phyloP scores from a whole-genome alignment of 2,888 invertebrate genomes.

The Conomelus anceps region DNA sequence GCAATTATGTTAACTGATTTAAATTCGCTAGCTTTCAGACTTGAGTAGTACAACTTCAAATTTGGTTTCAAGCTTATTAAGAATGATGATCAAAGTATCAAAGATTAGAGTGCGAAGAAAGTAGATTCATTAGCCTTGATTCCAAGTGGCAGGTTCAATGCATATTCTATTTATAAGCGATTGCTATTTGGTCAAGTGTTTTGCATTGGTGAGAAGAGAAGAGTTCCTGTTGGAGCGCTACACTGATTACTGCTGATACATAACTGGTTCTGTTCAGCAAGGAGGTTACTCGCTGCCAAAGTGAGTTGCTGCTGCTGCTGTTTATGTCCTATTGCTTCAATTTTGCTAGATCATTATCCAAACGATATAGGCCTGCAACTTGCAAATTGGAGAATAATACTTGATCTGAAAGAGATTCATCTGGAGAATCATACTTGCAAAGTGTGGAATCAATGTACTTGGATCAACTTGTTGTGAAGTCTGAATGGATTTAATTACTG shows the following conservation, averaged over 20 bases:
- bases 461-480: too few species aligned
- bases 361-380: background rate
- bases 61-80: background rate
- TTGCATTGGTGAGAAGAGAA: background rate
- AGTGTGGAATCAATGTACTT: too few species aligned
- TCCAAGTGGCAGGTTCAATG: background rate
- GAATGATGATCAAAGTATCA: background rate
- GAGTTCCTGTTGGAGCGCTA: background rate
- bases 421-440: background rate
- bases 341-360: background rate
- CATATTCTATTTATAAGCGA: too few species aligned
- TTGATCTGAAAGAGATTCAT: background rate
- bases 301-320: background rate
- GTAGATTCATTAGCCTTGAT: background rate
- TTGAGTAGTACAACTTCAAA: background rate
- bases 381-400: background rate
- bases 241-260: background rate
- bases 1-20: too few species aligned
- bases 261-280: background rate
- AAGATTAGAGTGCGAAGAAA: background rate
- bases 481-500: too few species aligned
- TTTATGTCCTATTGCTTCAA: background rate
- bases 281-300: background rate
- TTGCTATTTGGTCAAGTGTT: background rate
- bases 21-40: too few species aligned